phyloP scores from a whole-genome alignment of 2,113 vertebrate genomes.

The Corythoichthys intestinalis region DNA sequence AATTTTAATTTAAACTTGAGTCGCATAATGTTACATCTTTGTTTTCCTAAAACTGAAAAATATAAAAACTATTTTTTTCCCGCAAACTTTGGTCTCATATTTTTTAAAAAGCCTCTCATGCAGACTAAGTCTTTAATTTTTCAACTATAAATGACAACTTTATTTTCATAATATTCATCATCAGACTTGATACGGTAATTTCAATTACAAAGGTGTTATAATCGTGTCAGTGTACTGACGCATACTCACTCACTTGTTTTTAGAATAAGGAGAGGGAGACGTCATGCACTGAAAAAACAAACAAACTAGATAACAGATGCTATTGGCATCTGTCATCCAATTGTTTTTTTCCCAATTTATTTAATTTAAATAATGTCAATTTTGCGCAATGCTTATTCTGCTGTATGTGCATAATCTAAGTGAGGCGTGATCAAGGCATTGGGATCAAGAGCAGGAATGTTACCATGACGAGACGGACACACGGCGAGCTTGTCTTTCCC shows the following conservation, averaged over 20 bases:
- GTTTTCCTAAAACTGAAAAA: neutral
- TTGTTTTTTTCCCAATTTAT: neutral
- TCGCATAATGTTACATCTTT: neutral
- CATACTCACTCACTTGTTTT: neutral
- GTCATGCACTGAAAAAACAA: neutral
- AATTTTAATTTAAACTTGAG: neutral
- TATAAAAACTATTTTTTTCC: neutral
- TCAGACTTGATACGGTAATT: neutral
- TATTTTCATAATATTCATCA: neutral
- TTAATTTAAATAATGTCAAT: neutral
- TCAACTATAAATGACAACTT: neutral
- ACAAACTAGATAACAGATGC: neutral
- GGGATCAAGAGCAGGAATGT: constrained; percentile 16
- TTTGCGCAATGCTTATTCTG: neutral
- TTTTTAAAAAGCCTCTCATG: neutral
- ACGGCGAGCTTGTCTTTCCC: constrained; percentile 25
- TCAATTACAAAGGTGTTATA: neutral
- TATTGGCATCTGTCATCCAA: neutral
- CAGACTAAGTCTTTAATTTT: neutral
- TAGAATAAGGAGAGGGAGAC: neutral
- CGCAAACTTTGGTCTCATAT: neutral
- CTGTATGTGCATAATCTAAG: neutral
- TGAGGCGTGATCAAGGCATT: neutral
- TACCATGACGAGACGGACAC: constrained; percentile 24
- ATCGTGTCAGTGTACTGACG: neutral